Evolutionary conservation across 2,797 vertebrate species (phyloP).

Genomic region (Acestrorhynchus altus): DNA sequence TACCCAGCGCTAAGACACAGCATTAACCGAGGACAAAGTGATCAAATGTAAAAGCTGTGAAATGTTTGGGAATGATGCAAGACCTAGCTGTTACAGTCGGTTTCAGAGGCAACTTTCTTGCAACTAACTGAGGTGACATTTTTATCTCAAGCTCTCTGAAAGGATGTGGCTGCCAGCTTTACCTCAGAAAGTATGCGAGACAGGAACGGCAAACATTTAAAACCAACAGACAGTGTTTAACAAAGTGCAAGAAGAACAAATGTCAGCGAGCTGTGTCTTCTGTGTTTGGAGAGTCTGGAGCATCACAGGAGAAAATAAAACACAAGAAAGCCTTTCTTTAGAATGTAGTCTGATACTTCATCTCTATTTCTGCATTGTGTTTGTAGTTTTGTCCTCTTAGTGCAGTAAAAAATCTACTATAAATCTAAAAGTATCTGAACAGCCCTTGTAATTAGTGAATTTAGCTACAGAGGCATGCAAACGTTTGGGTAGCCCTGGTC

Average conservation of each 20-base stretch:
- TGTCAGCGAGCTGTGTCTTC: conserved; percentile 23
- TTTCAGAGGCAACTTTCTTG: neutral
- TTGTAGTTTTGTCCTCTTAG: neutral
- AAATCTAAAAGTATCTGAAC: no score
- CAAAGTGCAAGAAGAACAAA: conserved; percentile 33
- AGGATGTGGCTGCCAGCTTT: neutral
- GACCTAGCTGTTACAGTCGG: neutral
- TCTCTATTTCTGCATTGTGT: neutral
- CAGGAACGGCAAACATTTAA: conserved; percentile 35
- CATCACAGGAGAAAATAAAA: neutral
- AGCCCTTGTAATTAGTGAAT: no score
- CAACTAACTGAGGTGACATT: conserved; percentile 18
- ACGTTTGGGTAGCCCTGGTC: neutral
- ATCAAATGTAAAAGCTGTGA: neutral
- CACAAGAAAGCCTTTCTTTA: neutral
- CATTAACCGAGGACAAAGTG: neutral
- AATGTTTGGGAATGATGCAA: neutral
- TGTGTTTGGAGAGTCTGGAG: conserved; percentile 6
- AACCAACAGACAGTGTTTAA: conserved; percentile 40
- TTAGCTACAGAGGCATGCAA: no score
- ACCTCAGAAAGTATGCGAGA: conserved; percentile 29
- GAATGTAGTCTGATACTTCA: neutral
- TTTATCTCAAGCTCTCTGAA: neutral
- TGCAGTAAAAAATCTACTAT: no score
- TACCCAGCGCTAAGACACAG: neutral